These are phyloP conservation scores for Smithornis capensis DNA, from an alignment of 2,113 vertebrate species.

Conservation along the genomic window DNA sequence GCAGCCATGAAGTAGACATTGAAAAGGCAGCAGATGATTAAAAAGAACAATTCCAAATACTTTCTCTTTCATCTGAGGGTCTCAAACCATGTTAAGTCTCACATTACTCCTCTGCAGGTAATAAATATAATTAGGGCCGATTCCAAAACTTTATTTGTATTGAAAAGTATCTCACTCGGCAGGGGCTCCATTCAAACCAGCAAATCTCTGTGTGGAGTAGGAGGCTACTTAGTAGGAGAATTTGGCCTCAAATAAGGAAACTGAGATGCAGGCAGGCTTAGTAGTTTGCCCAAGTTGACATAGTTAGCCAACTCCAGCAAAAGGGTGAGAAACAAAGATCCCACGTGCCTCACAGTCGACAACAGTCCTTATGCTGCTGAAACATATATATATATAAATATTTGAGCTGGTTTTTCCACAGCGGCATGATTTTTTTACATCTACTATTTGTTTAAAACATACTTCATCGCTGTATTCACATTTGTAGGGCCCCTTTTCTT, in stretches of 20 bases:
- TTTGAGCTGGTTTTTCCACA: not conserved
- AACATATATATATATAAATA: not conserved
- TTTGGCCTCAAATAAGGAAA: conserved; percentile 62
- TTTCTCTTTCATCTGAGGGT: conserved; percentile 54
- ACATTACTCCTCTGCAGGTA: conserved; percentile 66
- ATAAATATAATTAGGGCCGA: conserved; percentile 64
- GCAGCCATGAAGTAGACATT: not conserved
- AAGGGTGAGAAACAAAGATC: conserved; percentile 13
- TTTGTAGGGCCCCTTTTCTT: not conserved
- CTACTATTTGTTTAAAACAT: not conserved
- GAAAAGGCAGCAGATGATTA: conserved; percentile 41
- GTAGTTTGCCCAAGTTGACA: conserved; percentile 16
- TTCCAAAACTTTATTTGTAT: conserved; percentile 69
- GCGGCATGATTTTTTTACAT: not conserved
- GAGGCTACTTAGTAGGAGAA: conserved; percentile 60
- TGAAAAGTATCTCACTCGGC: conserved; percentile 55
- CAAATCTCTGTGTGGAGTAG: conserved; percentile 58
- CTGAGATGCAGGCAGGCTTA: conserved; percentile 35
- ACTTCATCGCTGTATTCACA: not conserved
- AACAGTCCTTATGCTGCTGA: not conserved
- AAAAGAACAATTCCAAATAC: conserved; percentile 45
- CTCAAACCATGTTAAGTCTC: conserved; percentile 56
- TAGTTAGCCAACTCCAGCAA: not conserved
- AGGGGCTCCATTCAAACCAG: conserved; percentile 61
- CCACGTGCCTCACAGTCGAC: not conserved